Evolutionary conservation across 2,113 vertebrate species (phyloP).

Genomic region (Setophaga coronata): DNA sequence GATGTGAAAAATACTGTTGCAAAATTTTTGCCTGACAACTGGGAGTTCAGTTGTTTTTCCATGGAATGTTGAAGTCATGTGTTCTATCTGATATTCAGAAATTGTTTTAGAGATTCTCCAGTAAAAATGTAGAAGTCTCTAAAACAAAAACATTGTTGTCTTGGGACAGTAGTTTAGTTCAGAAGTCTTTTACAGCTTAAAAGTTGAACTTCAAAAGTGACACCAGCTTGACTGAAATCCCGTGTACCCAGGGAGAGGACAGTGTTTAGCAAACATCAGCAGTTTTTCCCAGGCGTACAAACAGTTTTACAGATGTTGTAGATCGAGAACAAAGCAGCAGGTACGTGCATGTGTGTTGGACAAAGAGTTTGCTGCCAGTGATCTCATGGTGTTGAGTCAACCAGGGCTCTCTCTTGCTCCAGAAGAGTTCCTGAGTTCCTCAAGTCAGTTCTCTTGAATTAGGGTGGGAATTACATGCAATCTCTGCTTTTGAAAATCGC

Average conservation of each 20-base stretch:
- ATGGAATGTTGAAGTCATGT: not conserved
- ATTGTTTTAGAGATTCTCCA: not conserved
- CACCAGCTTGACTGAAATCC: not conserved
- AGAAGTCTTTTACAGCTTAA: not conserved
- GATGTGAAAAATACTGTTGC: not conserved
- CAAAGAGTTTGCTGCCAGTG: not conserved
- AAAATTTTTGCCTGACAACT: not conserved
- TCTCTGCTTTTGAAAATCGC: conserved; percentile 14
- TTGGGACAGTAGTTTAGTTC: not conserved
- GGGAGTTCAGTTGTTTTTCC: not conserved
- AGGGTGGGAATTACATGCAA: not conserved
- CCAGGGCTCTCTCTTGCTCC: not conserved
- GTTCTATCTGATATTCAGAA: not conserved
- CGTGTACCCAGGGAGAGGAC: not conserved
- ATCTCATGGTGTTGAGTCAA: conserved; percentile 42
- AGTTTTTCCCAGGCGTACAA: not conserved
- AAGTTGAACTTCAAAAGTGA: not conserved
- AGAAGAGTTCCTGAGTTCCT: not conserved
- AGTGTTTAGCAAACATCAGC: conserved; percentile 18
- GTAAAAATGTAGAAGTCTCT: not conserved
- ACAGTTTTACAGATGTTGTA: conserved; percentile 53
- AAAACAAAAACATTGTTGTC: not conserved
- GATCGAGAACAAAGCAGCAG: conserved; percentile 23
- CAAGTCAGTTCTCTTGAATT: not conserved
- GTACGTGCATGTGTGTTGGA: conserved; percentile 45